Conservation (phyloP, 1,140 invertebrate genomes). For the Drosophila murphyi region DNA sequence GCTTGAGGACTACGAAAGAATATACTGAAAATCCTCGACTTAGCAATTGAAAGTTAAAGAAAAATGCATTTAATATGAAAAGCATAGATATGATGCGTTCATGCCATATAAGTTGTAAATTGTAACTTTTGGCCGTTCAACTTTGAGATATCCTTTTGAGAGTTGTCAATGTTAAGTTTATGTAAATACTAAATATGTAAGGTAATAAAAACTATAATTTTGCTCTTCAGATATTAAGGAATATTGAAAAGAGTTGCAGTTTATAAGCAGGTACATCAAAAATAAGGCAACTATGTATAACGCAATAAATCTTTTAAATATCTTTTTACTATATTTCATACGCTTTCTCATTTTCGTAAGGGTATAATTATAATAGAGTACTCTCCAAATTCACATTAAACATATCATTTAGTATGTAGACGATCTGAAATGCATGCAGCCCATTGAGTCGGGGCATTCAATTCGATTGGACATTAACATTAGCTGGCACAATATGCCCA, state of each 20-base stretch:
- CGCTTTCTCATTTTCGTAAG: no score
- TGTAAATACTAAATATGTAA: neutral
- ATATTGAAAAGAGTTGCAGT: no score
- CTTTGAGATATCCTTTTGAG: neutral
- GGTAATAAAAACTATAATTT: no score
- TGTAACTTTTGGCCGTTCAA: neutral
- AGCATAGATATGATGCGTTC: slow-evolving; percentile 47
- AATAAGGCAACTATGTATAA: no score
- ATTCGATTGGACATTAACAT: slow-evolving; percentile 36
- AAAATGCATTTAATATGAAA: slow-evolving; percentile 39
- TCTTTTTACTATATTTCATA: neutral
- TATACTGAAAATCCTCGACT: slow-evolving; percentile 17
- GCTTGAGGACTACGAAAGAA: slow-evolving; percentile 40
- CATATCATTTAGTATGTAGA: neutral
- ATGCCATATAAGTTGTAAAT: slow-evolving; percentile 22
- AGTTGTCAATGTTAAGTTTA: neutral
- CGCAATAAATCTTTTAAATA: no score
- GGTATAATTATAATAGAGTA: neutral
- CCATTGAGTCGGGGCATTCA: slow-evolving; percentile 10
- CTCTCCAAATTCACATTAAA: neutral
- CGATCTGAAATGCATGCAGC: slow-evolving; percentile 13
- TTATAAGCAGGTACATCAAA: no score
- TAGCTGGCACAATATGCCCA: slow-evolving; percentile 70
- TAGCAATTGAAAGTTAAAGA: slow-evolving; percentile 31
- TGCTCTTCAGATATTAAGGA: no score